These are phyloP conservation scores for Pogona vitticeps DNA, from an alignment of 2,113 vertebrate genomes.

Conservation along the genomic window DNA sequence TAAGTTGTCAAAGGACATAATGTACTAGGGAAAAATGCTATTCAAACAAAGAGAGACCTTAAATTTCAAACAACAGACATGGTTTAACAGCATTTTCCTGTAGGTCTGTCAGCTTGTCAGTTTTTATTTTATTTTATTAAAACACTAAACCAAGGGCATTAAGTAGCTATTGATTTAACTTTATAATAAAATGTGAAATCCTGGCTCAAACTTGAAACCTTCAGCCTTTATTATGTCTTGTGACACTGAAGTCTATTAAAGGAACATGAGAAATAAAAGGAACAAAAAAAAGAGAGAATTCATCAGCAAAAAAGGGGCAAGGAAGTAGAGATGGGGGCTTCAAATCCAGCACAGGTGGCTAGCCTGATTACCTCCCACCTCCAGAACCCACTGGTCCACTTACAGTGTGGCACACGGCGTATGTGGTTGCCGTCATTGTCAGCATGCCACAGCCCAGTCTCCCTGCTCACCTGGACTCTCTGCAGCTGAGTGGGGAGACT, in stretches of 20 bases:
- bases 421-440: too few species aligned
- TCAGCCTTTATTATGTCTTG: slow-evolving; percentile 59
- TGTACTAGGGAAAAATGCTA: slow-evolving; percentile 28
- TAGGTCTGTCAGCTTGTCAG: slow-evolving; percentile 39
- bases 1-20: slow-evolving; percentile 22
- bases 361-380: too few species aligned
- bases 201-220: slow-evolving; percentile 61
- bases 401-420: too few species aligned
- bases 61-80: slow-evolving; percentile 46
- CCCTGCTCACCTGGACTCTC: too few species aligned
- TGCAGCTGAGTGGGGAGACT: too few species aligned
- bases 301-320: background rate
- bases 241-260: slow-evolving; percentile 38
- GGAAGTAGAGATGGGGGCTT: background rate
- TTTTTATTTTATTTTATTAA: slow-evolving; percentile 67
- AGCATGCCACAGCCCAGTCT: too few species aligned
- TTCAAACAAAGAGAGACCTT: slow-evolving; percentile 46
- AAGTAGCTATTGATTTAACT: slow-evolving; percentile 68
- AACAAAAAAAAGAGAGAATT: slow-evolving; percentile 34
- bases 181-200: slow-evolving; percentile 74
- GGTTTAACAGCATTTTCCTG: slow-evolving; percentile 46
- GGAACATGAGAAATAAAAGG: slow-evolving; percentile 50
- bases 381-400: too few species aligned
- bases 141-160: slow-evolving; percentile 69
- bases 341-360: too few species aligned